Conservation (phyloP, 2,113 vertebrate genomes). For the Nansenia antarctica region DNA sequence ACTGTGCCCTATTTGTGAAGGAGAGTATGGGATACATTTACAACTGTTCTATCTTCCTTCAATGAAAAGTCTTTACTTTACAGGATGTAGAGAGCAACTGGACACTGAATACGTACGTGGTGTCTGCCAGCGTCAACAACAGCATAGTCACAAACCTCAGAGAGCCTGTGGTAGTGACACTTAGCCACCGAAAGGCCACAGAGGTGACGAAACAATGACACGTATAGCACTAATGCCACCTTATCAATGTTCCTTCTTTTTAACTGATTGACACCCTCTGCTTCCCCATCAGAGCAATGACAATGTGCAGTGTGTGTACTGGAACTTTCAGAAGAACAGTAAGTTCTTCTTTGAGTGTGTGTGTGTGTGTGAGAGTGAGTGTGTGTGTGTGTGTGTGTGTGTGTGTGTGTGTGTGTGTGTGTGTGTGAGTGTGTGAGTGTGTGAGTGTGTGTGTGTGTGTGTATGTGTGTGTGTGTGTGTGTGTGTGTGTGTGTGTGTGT, state of each 20-base stretch:
- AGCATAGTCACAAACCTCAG: constrained; percentile 70
- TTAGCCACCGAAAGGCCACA: constrained; percentile 71
- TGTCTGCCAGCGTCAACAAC: constrained; percentile 84
- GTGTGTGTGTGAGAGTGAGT: no score
- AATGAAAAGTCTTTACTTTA: constrained; percentile 1
- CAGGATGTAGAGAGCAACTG: constrained; percentile 61
- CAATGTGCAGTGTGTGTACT: constrained; percentile 78
- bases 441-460: no score
- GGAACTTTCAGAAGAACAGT: constrained; percentile 85
- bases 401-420: no score
- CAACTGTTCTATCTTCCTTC: no score
- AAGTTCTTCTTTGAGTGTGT: constrained; percentile 45
- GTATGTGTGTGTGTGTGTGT: no score
- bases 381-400: no score
- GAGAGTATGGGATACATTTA: neutral
- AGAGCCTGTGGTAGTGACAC: constrained; percentile 72
- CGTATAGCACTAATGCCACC: neutral
- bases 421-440: no score
- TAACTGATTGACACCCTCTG: constrained; percentile 10
- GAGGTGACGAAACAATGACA: constrained; percentile 61
- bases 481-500: no score
- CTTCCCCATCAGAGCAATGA: constrained; percentile 66
- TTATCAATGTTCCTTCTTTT: neutral
- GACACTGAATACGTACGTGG: constrained; percentile 77
- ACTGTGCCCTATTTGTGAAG: neutral